Evolutionary conservation across 2,888 invertebrate species (phyloP).

Genomic region (Drosophila subsilvestris): DNA sequence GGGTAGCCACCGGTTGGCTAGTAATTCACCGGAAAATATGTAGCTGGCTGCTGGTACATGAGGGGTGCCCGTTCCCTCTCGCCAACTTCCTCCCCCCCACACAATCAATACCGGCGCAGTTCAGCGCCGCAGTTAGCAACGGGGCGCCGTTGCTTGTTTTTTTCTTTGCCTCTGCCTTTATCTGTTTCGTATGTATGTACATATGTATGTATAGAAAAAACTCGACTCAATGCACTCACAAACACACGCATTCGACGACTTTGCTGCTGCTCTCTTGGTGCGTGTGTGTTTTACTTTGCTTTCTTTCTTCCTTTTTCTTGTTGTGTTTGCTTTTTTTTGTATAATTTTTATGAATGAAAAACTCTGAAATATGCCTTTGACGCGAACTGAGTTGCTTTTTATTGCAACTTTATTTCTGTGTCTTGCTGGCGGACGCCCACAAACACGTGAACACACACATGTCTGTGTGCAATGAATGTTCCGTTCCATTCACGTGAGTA

Average conservation of each 20-base stretch:
- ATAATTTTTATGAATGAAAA: slow-evolving; percentile 73
- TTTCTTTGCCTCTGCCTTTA: slow-evolving; percentile 15
- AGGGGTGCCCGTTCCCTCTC: neutral
- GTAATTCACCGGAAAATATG: neutral
- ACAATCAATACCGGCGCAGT: slow-evolving; percentile 22
- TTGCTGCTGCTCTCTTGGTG: slow-evolving; percentile 12
- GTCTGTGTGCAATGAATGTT: neutral
- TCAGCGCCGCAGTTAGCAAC: slow-evolving; percentile 12
- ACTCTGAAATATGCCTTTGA: slow-evolving; percentile 62
- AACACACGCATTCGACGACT: slow-evolving; percentile 9
- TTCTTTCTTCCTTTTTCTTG: slow-evolving; percentile 33
- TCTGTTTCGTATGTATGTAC: slow-evolving; percentile 4
- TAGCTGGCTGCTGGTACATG: neutral
- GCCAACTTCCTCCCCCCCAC: neutral
- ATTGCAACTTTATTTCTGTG: slow-evolving; percentile 38
- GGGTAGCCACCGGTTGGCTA: neutral
- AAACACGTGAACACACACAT: slow-evolving; percentile 5
- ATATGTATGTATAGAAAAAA: slow-evolving; percentile 2
- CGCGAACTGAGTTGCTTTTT: slow-evolving; percentile 24
- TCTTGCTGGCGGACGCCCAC: slow-evolving; percentile 5
- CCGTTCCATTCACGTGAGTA: slow-evolving; percentile 17
- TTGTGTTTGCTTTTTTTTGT: slow-evolving; percentile 33
- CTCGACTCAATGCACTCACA: slow-evolving; percentile 27
- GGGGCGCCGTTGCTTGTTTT: slow-evolving; percentile 27
- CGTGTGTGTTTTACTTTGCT: slow-evolving; percentile 27